A percentile compares a stretch with the other conserved stretches of the same genome.
Evolutionary conservation across 2,113 vertebrate genomes (phyloP).

Genomic region (Sigmodon hispidus): DNA sequence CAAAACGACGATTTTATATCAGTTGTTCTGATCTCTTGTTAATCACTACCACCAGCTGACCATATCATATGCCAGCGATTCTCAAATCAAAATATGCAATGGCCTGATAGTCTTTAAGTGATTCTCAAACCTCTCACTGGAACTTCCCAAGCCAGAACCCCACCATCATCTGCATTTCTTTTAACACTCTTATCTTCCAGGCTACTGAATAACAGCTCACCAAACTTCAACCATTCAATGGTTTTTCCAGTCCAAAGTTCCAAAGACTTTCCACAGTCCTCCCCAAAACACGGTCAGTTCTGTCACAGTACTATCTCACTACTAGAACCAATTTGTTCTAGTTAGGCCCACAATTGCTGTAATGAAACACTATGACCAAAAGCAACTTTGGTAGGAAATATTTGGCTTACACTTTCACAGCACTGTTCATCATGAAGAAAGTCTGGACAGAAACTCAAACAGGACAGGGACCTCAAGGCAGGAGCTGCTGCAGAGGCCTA

Average conservation of each 20-base stretch:
- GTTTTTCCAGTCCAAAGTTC: not conserved
- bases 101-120: not conserved
- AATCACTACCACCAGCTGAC: not conserved
- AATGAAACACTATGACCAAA: not conserved
- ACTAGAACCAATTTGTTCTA: not conserved
- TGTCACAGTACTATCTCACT: not conserved
- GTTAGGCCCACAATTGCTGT: not conserved
- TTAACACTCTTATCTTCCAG: no score
- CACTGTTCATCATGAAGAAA: not conserved
- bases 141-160: not conserved
- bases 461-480: not conserved
- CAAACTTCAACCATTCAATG: not conserved
- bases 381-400: not conserved
- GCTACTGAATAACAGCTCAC: not conserved
- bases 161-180: not conserved
- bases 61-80: no score
- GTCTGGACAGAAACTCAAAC: not conserved
- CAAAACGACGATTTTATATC: not conserved
- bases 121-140: not conserved
- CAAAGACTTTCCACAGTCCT: not conserved
- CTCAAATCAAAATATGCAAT: not conserved
- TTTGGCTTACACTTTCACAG: not conserved
- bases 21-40: not conserved
- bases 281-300: not conserved
- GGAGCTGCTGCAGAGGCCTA: no score